A percentile compares a stretch with the other conserved stretches of the same genome.
Conservation (phyloP, 2,888 invertebrate genomes). For the Malachius bipustulatus region DNA sequence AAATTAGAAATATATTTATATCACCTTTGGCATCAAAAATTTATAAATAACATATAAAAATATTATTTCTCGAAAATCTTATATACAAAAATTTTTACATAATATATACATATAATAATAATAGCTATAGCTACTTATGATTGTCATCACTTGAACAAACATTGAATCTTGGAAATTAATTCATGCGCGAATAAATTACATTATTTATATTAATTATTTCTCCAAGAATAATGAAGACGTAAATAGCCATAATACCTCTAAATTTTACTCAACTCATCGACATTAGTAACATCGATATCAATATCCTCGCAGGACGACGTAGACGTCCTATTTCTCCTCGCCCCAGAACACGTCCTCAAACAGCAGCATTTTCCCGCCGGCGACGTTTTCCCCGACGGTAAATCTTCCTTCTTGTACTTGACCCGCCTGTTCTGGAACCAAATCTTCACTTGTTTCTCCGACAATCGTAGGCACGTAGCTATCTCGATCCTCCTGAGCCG, state of each 20-base stretch:
- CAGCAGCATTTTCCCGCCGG: conserved; percentile 39
- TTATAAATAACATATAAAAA: too few relatives aligned
- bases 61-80: too few relatives aligned
- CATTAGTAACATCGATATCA: conserved; percentile 33
- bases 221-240: neutral
- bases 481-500: conserved; percentile 84
- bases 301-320: conserved; percentile 31
- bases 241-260: neutral
- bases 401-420: conserved; percentile 83
- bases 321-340: conserved; percentile 24
- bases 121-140: neutral
- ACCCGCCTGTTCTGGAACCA: conserved; percentile 93
- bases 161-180: too few relatives aligned
- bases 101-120: conserved; percentile 1
- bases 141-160: too few relatives aligned
- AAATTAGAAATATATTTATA: too few relatives aligned
- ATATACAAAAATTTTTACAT: too few relatives aligned
- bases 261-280: conserved; percentile 21
- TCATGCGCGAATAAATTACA: too few relatives aligned
- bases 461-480: conserved; percentile 73
- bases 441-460: conserved; percentile 91
- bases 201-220: too few relatives aligned
- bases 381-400: conserved; percentile 35
- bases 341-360: conserved; percentile 36
- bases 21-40: too few relatives aligned